Base-by-base conservation (phyloP, 2,797 vertebrate species). In the Cichlasoma orientale region DNA sequence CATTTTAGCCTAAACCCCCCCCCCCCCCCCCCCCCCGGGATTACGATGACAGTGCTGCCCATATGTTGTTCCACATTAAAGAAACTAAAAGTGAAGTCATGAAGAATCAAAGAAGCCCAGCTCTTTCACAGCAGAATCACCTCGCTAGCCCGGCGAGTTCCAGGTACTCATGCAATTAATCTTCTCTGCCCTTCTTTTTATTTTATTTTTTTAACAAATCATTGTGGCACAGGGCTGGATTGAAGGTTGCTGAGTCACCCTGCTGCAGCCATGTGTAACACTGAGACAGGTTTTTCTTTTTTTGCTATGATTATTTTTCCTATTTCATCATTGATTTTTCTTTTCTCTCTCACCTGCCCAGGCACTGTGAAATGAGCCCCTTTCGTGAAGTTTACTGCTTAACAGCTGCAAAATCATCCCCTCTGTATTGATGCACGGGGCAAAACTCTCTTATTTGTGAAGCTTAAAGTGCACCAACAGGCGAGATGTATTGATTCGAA, bases 321-420 rank as follows among this genome's bases (percentile, higher is more conserved):
- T 23, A 79, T 77, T 72, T 31, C 14, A 7, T 36, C 47, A 21
- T 78, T 74, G 72, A 89, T 85, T 81, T 79, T 10, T 69, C 9
- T 21, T 57, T 27, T 58, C 79, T 72, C 55, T 16, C 25, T 68
- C 0, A 50, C 50, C 25, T 68, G 25, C 63, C 19, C 63, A 68
- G 63, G 56, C 50, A 25, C 50, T 44, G 44, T 14, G 14, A 59
- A 80, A 72, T 80, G 57, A 87, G 41, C 50, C 13, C 11, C 77
- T 74, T 77, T 79, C 3, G 3, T 80, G 31, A 58, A 12, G 16
- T 82, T 72, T 82, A 58, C 4, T 54, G 25, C 73, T 75, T 75
- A 73, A 69, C 71, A 84, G 41, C 88, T 56, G 63, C 27, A 1
- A 69, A 78, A 61, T 78, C 70, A 27, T 25, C 50, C 59, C 77